Percentiles rank a stretch among this genome's conserved stretches.
These are phyloP conservation scores for Siniperca obscura DNA, from an alignment of 2,797 vertebrate species.

Conservation along the genomic window DNA sequence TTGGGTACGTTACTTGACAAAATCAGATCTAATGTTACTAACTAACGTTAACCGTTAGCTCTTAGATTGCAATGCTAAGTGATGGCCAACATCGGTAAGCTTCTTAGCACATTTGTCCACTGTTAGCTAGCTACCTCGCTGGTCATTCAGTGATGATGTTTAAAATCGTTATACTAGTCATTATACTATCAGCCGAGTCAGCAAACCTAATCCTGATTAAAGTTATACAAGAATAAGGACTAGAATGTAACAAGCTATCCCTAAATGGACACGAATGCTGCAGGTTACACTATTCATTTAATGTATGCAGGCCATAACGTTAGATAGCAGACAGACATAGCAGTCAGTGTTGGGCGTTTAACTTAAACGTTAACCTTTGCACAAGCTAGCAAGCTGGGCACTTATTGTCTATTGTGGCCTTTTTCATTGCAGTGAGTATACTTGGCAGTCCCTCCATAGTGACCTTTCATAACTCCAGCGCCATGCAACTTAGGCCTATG, in stretches of 20 bases:
- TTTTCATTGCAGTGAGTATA: constrained; percentile 58
- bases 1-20: background rate
- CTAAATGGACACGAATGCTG: background rate
- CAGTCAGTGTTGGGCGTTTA: constrained; percentile 58
- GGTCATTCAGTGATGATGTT: constrained; percentile 26
- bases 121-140: constrained; percentile 23
- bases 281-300: constrained; percentile 3
- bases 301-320: constrained; percentile 24
- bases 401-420: constrained; percentile 68
- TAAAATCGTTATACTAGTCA: background rate
- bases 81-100: constrained; percentile 45
- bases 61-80: constrained; percentile 54
- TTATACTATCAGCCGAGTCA: background rate
- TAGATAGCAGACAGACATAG: constrained; percentile 12
- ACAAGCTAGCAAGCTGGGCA: constrained; percentile 48
- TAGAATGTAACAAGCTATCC: background rate
- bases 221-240: background rate
- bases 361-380: constrained; percentile 66
- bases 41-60: constrained; percentile 63
- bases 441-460: constrained; percentile 61
- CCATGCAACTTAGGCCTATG: constrained; percentile 70
- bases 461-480: constrained; percentile 75
- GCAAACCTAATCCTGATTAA: background rate
- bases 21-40: constrained; percentile 36
- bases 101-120: constrained; percentile 52